Evolutionary conservation across 2,888 invertebrate genomes (phyloP).

Genomic region (Dimorphilus gyrociliatus): DNA sequence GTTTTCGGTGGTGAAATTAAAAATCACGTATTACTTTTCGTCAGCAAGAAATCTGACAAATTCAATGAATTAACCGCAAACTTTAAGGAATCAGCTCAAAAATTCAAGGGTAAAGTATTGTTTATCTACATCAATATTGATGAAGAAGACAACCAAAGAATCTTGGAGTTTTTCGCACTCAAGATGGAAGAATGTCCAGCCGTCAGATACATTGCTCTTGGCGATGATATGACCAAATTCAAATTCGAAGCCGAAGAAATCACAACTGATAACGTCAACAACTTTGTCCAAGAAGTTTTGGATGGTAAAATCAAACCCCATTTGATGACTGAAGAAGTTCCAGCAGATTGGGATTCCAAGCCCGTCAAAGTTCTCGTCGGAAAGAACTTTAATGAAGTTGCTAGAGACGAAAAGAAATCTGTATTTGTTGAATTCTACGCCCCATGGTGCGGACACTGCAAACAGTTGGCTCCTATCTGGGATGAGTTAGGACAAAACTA

Average conservation of each 20-base stretch:
- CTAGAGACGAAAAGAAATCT: conserved; percentile 63
- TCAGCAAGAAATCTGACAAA: conserved; percentile 56
- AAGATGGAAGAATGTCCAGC: conserved; percentile 57
- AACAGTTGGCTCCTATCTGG: conserved; percentile 88
- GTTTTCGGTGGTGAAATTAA: conserved; percentile 97
- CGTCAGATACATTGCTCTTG: conserved; percentile 76
- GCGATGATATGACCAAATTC: conserved; percentile 54
- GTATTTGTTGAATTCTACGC: conserved; percentile 98
- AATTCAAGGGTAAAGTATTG: conserved; percentile 70
- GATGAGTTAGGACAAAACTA: conserved; percentile 86
- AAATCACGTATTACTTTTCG: conserved; percentile 83
- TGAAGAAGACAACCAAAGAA: conserved; percentile 85
- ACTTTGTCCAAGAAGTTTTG: conserved; percentile 73
- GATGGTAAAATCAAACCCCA: conserved; percentile 87
- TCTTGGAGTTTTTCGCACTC: conserved; percentile 98
- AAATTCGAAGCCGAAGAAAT: conserved; percentile 57
- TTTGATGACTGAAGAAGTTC: conserved; percentile 76
- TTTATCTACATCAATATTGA: conserved; percentile 89
- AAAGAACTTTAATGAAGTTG: conserved; percentile 86
- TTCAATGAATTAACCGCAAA: conserved; percentile 62
- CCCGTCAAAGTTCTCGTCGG: conserved; percentile 85
- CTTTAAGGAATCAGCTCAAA: conserved; percentile 65
- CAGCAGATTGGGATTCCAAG: conserved; percentile 88
- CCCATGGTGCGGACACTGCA: conserved; percentile 95
- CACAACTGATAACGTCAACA: conserved; percentile 49